Conservation (phyloP, 2,797 vertebrate genomes). For the Morus bassanus region DNA sequence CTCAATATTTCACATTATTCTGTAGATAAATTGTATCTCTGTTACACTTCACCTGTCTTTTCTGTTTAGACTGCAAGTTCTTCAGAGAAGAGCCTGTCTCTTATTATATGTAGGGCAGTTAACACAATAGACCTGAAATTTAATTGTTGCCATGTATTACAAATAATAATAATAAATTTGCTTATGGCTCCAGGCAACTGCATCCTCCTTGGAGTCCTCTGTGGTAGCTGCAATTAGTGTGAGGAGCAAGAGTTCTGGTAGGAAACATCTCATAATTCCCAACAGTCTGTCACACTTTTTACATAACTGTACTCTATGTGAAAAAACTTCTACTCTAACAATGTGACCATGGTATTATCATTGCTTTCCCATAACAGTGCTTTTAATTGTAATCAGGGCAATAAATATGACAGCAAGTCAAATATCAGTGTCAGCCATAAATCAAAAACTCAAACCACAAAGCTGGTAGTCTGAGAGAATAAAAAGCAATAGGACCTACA, state of each 20-base stretch:
- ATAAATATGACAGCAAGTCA: constrained; percentile 47
- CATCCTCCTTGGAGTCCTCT: neutral
- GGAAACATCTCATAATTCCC: neutral
- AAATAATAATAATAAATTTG: constrained; percentile 6
- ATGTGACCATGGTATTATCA: neutral
- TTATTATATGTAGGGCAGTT: neutral
- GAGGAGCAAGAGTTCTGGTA: neutral
- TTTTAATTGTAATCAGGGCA: constrained; percentile 59
- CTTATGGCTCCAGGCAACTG: neutral
- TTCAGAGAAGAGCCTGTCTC: neutral
- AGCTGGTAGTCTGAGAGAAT: constrained; percentile 19
- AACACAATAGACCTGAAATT: neutral
- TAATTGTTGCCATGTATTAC: neutral
- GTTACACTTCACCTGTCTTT: neutral
- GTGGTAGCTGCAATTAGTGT: neutral
- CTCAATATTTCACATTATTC: neutral
- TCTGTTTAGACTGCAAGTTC: neutral
- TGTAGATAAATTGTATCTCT: neutral
- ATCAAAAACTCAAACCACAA: constrained; percentile 54
- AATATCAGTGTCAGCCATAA: constrained; percentile 39
- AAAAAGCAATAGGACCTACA: constrained; percentile 26
- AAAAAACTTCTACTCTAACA: neutral
- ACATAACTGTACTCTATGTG: neutral
- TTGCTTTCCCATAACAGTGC: neutral
- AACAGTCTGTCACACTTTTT: neutral